phyloP scores from a whole-genome alignment of 1,140 invertebrate genomes.

The Phenacoccus solenopsis region DNA sequence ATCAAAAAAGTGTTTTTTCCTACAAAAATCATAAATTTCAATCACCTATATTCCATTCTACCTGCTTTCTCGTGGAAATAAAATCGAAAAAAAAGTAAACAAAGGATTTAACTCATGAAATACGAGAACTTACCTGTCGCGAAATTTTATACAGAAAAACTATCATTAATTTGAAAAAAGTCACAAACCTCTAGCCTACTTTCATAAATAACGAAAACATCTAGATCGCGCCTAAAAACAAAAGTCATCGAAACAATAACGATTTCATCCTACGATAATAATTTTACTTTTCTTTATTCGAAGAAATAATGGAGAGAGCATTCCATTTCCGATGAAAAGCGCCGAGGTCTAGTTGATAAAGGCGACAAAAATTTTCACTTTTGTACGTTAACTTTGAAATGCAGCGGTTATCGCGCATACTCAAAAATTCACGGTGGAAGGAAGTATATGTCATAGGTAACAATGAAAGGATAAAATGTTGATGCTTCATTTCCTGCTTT shows the following conservation, averaged over 20 bases:
- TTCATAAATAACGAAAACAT: background rate
- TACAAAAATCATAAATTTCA: too few species aligned
- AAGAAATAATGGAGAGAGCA: background rate
- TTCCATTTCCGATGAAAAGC: background rate
- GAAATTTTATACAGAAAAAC: too few species aligned
- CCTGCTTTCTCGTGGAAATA: background rate
- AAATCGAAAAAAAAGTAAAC: background rate
- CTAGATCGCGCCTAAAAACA: background rate
- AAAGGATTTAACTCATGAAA: too few species aligned
- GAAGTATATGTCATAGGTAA: background rate
- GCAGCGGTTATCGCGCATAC: background rate
- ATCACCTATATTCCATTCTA: too few species aligned
- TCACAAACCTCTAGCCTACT: too few species aligned
- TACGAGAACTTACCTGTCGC: too few species aligned
- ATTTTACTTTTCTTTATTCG: background rate
- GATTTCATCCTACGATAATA: background rate
- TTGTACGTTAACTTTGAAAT: too few species aligned
- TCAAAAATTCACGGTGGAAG: background rate
- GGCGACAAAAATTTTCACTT: background rate
- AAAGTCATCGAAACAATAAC: background rate
- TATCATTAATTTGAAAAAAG: too few species aligned
- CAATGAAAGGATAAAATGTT: background rate
- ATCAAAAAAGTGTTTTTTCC: too few species aligned
- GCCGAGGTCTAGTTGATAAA: background rate
- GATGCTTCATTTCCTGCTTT: background rate